phyloP scores from a whole-genome alignment of 2,797 vertebrate species.

The Fundulus diaphanus region DNA sequence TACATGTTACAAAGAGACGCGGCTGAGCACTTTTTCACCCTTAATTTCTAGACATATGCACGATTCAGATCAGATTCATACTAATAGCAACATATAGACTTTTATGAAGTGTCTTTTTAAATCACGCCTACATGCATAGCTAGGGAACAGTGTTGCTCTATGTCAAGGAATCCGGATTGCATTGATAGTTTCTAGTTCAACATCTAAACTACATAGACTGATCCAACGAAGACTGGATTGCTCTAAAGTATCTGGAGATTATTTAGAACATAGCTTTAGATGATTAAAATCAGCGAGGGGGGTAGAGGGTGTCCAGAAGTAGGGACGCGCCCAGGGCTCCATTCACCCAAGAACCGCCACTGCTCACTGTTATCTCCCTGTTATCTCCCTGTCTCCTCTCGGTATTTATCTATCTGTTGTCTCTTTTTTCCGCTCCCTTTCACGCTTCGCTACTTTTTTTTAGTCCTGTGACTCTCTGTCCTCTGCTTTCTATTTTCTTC shows the following conservation, averaged over 20 bases:
- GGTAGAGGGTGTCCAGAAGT: neutral
- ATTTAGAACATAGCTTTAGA: neutral
- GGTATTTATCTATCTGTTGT: constrained; percentile 72
- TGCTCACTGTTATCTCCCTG: constrained; percentile 71
- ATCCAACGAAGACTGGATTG: too few relatives aligned
- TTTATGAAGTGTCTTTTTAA: neutral
- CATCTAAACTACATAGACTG: too few relatives aligned
- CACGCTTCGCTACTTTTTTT: constrained; percentile 58
- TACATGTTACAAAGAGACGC: neutral
- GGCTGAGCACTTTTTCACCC: neutral
- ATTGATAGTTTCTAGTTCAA: too few relatives aligned
- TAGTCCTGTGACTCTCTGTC: constrained; percentile 59
- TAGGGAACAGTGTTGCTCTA: too few relatives aligned
- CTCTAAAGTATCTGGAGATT: neutral
- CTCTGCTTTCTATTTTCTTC: constrained; percentile 18
- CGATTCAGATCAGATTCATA: neutral
- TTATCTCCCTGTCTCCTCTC: constrained; percentile 70
- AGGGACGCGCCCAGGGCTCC: neutral
- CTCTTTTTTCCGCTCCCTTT: constrained; percentile 67
- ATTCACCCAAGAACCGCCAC: neutral
- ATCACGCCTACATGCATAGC: too few relatives aligned
- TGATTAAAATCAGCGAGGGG: neutral
- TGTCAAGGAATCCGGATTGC: too few relatives aligned
- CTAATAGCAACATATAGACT: neutral
- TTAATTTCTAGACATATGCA: too few relatives aligned